Percentiles rank a stretch among this genome's conserved stretches.
Conservation (phyloP, 1,140 invertebrate genomes). For the Procambarus virginalis region DNA sequence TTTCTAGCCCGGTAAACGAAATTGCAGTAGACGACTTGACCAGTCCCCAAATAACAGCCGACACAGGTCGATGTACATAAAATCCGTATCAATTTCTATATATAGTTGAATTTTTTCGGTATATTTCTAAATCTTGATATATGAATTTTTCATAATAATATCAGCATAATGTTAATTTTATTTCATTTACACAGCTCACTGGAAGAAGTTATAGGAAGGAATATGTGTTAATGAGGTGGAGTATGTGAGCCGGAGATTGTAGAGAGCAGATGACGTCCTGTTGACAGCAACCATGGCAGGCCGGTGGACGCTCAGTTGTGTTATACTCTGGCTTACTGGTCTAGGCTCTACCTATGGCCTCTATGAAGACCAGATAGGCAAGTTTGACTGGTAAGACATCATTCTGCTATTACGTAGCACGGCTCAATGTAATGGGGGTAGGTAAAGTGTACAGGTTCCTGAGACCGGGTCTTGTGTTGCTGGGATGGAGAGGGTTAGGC, state of each 20-base stretch:
- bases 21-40: too few species aligned
- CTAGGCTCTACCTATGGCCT: background rate
- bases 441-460: background rate
- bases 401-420: background rate
- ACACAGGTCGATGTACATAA: too few species aligned
- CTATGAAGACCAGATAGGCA: constrained; percentile 60
- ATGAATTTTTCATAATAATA: too few species aligned
- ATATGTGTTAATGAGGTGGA: background rate
- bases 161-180: too few species aligned
- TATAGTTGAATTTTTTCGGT: too few species aligned
- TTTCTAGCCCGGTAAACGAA: too few species aligned
- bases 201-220: background rate
- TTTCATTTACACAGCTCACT: too few species aligned
- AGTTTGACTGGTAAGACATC: constrained; percentile 55
- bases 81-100: too few species aligned
- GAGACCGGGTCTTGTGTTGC: too few species aligned
- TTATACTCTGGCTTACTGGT: background rate
- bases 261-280: background rate
- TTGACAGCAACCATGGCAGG: constrained; percentile 15
- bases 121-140: too few species aligned
- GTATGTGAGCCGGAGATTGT: background rate
- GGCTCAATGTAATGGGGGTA: background rate
- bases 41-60: too few species aligned
- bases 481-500: too few species aligned
- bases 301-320: background rate